phyloP scores from a whole-genome alignment of 2,113 vertebrate species.

The Phaethornis superciliosus region DNA sequence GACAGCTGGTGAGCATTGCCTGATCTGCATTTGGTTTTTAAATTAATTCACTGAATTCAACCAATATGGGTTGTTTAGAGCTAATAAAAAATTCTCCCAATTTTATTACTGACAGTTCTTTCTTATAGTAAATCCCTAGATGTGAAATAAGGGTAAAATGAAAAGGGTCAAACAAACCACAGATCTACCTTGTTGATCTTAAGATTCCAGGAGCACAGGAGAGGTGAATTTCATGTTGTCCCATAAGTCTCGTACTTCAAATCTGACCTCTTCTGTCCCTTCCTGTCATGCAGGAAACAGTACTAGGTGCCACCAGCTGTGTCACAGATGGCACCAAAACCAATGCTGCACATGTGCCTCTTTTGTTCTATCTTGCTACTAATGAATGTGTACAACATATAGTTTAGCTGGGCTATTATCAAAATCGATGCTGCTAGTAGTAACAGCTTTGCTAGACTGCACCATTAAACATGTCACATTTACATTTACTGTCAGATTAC shows the following conservation, averaged over 20 bases:
- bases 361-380: background rate
- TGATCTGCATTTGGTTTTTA: background rate
- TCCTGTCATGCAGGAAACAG: background rate
- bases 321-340: background rate
- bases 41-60: conserved; percentile 4
- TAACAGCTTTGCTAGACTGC: background rate
- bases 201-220: background rate
- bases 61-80: background rate
- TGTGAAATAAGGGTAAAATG: background rate
- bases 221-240: background rate
- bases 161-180: background rate
- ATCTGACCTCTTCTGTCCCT: background rate
- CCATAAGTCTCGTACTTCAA: background rate
- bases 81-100: background rate
- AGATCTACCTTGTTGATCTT: background rate
- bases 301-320: background rate
- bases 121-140: background rate
- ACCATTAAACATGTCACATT: background rate
- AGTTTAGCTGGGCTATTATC: background rate
- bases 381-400: background rate
- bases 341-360: background rate
- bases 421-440: background rate
- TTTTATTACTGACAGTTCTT: background rate
- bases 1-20: background rate
- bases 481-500: background rate